Percentiles rank a stretch among this genome's conserved stretches.
These are phyloP conservation scores for Proisotoma minuta DNA, from an alignment of 2,888 invertebrate genomes.

Conservation along the genomic window DNA sequence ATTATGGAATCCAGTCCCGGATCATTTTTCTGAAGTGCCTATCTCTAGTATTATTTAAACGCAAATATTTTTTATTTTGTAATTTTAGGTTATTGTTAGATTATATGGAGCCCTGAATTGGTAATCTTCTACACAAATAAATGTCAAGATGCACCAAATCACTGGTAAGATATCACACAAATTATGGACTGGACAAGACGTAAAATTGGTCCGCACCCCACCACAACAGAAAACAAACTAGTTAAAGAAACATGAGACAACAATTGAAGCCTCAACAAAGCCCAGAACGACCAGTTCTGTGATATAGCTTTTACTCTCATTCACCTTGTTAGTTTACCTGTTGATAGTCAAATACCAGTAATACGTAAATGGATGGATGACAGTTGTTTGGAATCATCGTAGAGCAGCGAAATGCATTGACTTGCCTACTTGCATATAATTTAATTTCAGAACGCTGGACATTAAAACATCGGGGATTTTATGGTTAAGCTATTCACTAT, in stretches of 20 bases:
- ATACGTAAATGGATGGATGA: neutral
- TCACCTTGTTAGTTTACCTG: neutral
- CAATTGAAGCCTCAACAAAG: too few species aligned
- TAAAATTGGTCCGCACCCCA: too few species aligned
- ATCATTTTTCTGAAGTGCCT: neutral
- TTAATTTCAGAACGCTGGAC: too few species aligned
- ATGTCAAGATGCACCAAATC: neutral
- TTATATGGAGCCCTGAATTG: neutral
- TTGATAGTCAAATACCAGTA: neutral
- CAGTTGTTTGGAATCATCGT: neutral
- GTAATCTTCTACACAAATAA: neutral
- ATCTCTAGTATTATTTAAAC: neutral
- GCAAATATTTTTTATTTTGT: neutral
- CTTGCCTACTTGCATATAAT: neutral
- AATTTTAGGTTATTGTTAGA: neutral
- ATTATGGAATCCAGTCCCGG: neutral
- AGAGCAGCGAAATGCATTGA: neutral
- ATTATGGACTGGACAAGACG: neutral
- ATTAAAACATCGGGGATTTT: too few species aligned
- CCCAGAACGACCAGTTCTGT: too few species aligned
- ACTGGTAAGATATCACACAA: constrained; percentile 3
- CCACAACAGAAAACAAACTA: too few species aligned
- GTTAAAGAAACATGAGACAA: too few species aligned
- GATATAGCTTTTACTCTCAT: too few species aligned
- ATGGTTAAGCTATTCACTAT: too few species aligned